Base-by-base conservation (phyloP, 2,113 vertebrate genomes). In the Phainopepla nitens region DNA sequence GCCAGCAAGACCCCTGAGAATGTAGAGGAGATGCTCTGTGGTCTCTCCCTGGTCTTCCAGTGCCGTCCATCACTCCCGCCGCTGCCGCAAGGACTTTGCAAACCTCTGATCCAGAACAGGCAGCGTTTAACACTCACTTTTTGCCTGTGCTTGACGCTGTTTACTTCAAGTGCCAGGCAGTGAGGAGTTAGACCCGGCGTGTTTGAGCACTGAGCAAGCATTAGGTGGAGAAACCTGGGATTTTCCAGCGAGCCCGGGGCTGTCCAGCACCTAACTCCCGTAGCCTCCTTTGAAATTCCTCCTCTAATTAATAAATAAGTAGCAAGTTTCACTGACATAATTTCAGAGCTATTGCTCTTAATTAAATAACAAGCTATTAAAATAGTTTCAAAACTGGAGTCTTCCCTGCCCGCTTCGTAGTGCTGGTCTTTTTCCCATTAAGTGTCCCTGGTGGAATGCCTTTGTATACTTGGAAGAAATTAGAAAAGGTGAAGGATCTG, bases 291-390 rank as follows among this genome's bases (percentile, higher is more conserved):
- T 94, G 88, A 97, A 96, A 97, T 94, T 88, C 93, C 76, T 90
- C 72, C 68, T 82, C 90, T 96, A 93, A 96, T 96, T 96, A 96
- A 95, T 94, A 94, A 92, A 83, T 78, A 94, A 95, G 85, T 56
- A 79, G 79, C 85, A 81, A 88, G 92, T 96, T 97, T 96, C 90
- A 94, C 87, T 82, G 89, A 85, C 87, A 87, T 94, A 79, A 96
- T 91, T 94, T 95, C 92, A 50, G 75, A 65, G 62, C 94, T 92
- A 92, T 93, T 95, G 92, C 90, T 92, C 71, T 94, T 96, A 95
- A 95, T 95, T 97, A 95, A 96, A 80, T 69, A 82, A 45, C 54
- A 14, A 90, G 93, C 57, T 70, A 78, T 93, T 93, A 73, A 85
- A 75, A 66, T 8, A 15, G 41, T 92, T 96, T 86, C 76, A 44